Evolutionary conservation across 2,888 invertebrate genomes (phyloP), one percentile per base, ranked within the genome.

Genomic region (Onchidella celtica): DNA sequence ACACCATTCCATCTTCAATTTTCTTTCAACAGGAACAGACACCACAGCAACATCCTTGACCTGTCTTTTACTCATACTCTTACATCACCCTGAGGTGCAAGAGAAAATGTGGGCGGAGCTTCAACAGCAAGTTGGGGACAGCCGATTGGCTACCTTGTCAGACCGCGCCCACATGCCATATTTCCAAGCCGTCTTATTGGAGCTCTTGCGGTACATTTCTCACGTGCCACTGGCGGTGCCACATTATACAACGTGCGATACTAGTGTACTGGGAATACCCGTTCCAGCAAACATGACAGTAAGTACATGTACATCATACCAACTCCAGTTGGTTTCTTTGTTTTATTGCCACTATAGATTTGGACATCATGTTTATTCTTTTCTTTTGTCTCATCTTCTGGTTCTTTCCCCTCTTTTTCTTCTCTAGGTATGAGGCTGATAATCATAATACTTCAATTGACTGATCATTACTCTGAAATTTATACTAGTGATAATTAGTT

Each of bases 1-100:
- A n/a, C n/a, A n/a, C n/a, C n/a, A n/a, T n/a, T n/a, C n/a, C n/a
- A n/a, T n/a, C n/a, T n/a, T n/a, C n/a, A n/a, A n/a, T n/a, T n/a
- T n/a, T n/a, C n/a, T n/a, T n/a, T n/a, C n/a, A n/a, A 61, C 61
- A 91, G 92, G 91, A 4, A 90, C 91, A 9, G 90, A 91, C 83
- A 91, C 92, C 24, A 91, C 91, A 17, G 86, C 91, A 3, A 89
- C 90, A 0, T 85, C 92, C 4, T 79, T 92, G 29, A 86, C 86
- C 4, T 88, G 90, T 72, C 86, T 91, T 38, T 83, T 92, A 21
- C 83, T 91, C 14, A 68, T 90, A 2, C 81, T 91, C 66, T 73
- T 89, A 0, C 87, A 89, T 74, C 65, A 88, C 57, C 89, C 89
- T 1, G 84, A 88, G n/a, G 69, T 91, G 24, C 90, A 91, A 81